A percentile compares a stretch with the other conserved stretches of the same genome.
These are phyloP conservation scores for Scylla paramamosain DNA, from an alignment of 1,140 invertebrate species.

Conservation along the genomic window DNA sequence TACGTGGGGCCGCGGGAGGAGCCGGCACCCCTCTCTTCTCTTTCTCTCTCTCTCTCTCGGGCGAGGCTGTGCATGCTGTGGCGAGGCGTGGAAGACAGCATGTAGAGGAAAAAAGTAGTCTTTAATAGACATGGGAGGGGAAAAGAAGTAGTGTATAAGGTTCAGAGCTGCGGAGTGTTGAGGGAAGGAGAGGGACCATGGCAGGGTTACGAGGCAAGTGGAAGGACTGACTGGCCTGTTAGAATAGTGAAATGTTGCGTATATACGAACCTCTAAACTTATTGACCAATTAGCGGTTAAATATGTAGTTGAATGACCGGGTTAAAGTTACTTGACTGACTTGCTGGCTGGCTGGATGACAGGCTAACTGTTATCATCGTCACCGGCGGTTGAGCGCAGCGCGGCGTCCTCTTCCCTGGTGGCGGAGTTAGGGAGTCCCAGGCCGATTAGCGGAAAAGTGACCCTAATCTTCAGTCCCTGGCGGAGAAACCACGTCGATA, in stretches of 20 bases:
- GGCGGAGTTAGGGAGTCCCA: not conserved
- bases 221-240: not conserved
- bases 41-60: too few relatives aligned
- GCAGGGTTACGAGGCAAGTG: not conserved
- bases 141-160: too few relatives aligned
- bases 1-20: not conserved
- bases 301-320: not conserved
- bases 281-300: constrained; percentile 5
- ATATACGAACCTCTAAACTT: not conserved
- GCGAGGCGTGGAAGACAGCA: not conserved
- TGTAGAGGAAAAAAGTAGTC: too few relatives aligned
- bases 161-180: too few relatives aligned
- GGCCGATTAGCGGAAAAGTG: constrained; percentile 1
- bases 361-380: not conserved
- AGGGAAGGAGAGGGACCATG: not conserved
- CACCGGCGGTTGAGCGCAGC: not conserved
- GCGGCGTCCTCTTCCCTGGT: not conserved
- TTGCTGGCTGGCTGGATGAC: not conserved
- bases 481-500: not conserved
- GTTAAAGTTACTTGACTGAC: not conserved
- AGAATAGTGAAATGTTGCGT: constrained; percentile 7
- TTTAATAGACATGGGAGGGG: not conserved
- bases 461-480: not conserved
- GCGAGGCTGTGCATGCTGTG: not conserved
- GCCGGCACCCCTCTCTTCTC: too few relatives aligned